Evolutionary conservation across 2,888 invertebrate genomes (phyloP).

Genomic region (Aphidius colemani): DNA sequence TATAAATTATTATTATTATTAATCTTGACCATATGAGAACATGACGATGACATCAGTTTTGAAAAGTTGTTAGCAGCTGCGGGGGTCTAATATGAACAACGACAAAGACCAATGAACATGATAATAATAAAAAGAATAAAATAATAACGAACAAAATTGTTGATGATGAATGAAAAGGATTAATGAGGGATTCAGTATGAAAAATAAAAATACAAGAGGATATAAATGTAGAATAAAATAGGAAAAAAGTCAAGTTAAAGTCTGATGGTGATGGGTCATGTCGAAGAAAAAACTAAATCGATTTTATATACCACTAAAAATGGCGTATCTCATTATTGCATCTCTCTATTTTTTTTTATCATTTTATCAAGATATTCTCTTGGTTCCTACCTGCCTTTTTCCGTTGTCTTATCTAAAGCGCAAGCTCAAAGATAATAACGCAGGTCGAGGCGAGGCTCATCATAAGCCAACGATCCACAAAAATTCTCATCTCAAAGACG

Average conservation of each 20-base stretch:
- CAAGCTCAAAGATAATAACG: no score
- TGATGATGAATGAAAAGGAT: constrained; percentile 40
- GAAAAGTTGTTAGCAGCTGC: constrained; percentile 21
- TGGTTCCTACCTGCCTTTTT: not conserved
- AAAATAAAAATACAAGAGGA: constrained; percentile 7
- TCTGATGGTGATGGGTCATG: not conserved
- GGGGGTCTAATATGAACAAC: constrained; percentile 12
- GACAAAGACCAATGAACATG: constrained; percentile 23
- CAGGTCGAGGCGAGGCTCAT: no score
- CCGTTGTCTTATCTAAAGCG: not conserved
- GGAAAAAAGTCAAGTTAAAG: constrained; percentile 10
- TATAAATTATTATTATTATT: no score
- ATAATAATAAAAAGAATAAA: constrained; percentile 28
- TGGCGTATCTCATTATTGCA: no score
- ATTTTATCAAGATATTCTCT: no score
- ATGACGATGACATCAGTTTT: constrained; percentile 11
- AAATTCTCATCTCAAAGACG: no score
- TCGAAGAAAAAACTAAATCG: constrained; percentile 32
- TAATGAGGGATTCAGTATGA: constrained; percentile 42
- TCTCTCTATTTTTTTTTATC: no score
- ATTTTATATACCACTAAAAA: constrained; percentile 22
- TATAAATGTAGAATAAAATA: not conserved
- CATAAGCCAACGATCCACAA: no score
- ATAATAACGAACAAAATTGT: constrained; percentile 20
- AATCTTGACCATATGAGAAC: not conserved